Evolutionary conservation across 2,888 invertebrate species (phyloP).

Genomic region (Azorinus chamasolen): DNA sequence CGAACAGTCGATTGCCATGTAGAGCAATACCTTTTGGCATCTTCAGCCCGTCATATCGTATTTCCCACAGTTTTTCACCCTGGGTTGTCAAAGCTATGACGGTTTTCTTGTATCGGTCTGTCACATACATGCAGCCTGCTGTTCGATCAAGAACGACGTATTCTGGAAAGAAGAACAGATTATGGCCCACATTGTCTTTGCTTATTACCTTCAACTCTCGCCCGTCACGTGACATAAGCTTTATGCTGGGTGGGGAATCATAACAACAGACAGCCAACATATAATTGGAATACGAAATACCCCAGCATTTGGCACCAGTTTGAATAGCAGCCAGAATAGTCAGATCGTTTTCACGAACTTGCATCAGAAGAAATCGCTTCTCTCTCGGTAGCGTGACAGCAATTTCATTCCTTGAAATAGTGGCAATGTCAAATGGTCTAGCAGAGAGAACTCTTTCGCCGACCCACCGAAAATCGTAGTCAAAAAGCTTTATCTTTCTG

Average conservation of each 20-base stretch:
- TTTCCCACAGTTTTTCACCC: conserved; percentile 69
- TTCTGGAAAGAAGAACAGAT: conserved; percentile 70
- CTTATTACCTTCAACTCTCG: conserved; percentile 66
- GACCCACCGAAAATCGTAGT: conserved; percentile 61
- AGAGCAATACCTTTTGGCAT: conserved; percentile 64
- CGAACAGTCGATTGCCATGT: conserved; percentile 67
- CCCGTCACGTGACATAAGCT: conserved; percentile 70
- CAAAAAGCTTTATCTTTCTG: conserved; percentile 65
- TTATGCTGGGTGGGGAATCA: conserved; percentile 66
- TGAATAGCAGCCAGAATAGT: conserved; percentile 63
- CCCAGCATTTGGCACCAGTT: conserved; percentile 71
- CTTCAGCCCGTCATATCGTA: conserved; percentile 61
- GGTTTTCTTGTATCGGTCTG: conserved; percentile 69
- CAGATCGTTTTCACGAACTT: conserved; percentile 61
- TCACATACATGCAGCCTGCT: conserved; percentile 61
- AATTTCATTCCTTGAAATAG: conserved; percentile 57
- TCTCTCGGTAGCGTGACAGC: conserved; percentile 68
- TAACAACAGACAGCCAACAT: conserved; percentile 69
- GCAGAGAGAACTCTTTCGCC: conserved; percentile 65
- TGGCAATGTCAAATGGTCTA: conserved; percentile 63
- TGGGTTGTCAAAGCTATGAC: conserved; percentile 65
- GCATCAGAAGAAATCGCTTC: conserved; percentile 62
- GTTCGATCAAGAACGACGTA: conserved; percentile 65
- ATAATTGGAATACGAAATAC: conserved; percentile 64
- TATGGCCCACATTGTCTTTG: conserved; percentile 66